Evolutionary conservation across 2,888 invertebrate genomes (phyloP).

Genomic region (Bombylius major): DNA sequence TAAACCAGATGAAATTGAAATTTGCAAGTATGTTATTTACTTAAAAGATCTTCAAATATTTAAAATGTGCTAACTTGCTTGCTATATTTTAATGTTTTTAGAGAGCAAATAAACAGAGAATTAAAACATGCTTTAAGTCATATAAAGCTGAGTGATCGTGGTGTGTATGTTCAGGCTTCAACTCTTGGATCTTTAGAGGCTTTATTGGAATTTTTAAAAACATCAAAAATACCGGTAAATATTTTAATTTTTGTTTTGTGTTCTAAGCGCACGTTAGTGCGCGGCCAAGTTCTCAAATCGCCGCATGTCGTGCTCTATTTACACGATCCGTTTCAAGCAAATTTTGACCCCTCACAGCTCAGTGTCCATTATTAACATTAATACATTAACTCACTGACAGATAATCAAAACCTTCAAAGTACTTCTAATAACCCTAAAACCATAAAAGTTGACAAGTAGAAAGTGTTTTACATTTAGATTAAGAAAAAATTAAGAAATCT

Average conservation of each 20-base stretch:
- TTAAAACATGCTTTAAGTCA: constrained; percentile 80
- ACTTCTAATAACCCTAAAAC: too few relatives aligned
- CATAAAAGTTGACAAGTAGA: too few relatives aligned
- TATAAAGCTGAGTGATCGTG: constrained; percentile 81
- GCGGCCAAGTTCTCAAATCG: too few relatives aligned
- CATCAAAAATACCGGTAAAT: constrained; percentile 89
- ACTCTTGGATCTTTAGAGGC: constrained; percentile 99
- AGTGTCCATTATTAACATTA: too few relatives aligned
- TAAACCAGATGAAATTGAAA: constrained; percentile 87
- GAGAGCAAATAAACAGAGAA: constrained; percentile 78
- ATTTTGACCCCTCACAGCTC: too few relatives aligned
- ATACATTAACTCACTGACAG: too few relatives aligned
- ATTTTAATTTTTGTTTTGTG: constrained; percentile 1
- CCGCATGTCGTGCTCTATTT: too few relatives aligned
- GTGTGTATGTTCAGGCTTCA: constrained; percentile 98
- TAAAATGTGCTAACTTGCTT: constrained; percentile 3
- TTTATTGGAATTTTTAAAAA: constrained; percentile 78
- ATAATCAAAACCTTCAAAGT: too few relatives aligned
- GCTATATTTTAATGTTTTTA: constrained; percentile 27
- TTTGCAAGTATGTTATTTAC: constrained; percentile 44
- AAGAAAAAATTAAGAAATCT: too few relatives aligned
- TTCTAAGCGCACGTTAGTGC: not conserved
- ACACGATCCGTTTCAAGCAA: too few relatives aligned
- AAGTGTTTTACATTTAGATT: too few relatives aligned
- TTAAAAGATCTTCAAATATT: not conserved